A percentile compares a stretch with the other conserved stretches of the same genome.
Conservation (phyloP, 2,888 invertebrate genomes). For the Agelastica alni region DNA sequence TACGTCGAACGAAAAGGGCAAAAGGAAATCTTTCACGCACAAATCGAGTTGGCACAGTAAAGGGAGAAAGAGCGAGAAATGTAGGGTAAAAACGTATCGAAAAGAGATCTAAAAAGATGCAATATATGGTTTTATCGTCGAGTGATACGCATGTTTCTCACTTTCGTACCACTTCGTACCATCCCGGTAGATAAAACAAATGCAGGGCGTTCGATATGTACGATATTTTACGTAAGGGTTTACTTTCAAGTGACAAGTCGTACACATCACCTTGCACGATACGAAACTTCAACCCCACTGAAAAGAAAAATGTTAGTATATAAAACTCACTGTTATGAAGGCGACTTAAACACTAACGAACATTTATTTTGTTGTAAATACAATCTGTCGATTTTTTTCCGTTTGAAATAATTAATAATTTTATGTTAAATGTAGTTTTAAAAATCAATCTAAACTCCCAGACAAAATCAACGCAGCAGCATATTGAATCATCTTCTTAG, state of each 20-base stretch:
- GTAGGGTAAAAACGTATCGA: slow-evolving; percentile 28
- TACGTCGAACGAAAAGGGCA: slow-evolving; percentile 18
- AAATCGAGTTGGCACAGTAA: slow-evolving; percentile 3
- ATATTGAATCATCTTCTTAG: no score
- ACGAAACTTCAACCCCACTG: not conserved
- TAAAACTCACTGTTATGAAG: no score
- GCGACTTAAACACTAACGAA: no score
- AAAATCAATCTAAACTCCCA: no score
- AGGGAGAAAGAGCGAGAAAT: slow-evolving; percentile 7
- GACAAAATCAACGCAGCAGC: no score
- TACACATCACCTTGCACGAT: slow-evolving; percentile 1
- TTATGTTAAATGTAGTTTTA: no score
- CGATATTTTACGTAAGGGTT: slow-evolving; percentile 32
- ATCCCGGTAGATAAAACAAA: slow-evolving; percentile 36
- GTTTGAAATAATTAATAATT: no score
- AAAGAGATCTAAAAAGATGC: slow-evolving; percentile 37
- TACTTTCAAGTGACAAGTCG: slow-evolving; percentile 17
- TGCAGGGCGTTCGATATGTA: slow-evolving; percentile 44
- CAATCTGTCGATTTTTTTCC: no score
- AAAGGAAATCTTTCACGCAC: slow-evolving; percentile 24
- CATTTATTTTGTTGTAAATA: no score
- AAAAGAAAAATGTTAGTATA: no score
- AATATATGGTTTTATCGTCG: slow-evolving; percentile 39
- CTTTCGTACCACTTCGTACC: slow-evolving; percentile 50
- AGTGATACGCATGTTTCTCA: slow-evolving; percentile 45